These are phyloP conservation scores for Dicaeum eximium DNA, from an alignment of 2,113 vertebrate genomes.

Conservation along the genomic window DNA sequence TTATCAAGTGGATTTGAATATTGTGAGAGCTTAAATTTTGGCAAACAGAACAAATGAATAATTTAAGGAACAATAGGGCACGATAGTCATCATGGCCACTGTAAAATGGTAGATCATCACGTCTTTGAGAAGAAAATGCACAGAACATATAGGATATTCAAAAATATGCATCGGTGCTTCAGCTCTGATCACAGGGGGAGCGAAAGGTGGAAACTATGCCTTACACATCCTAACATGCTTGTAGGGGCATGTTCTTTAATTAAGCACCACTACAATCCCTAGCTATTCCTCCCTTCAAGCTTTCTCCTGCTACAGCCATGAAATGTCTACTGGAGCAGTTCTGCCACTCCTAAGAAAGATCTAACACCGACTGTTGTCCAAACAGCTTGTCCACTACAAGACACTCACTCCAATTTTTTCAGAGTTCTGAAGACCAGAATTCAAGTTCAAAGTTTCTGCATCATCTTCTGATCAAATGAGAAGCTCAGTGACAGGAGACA, in stretches of 20 bases:
- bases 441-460: background rate
- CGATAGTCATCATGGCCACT: accelerated
- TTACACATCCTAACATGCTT: background rate
- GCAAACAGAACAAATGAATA: background rate
- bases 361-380: background rate
- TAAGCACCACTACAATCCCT: background rate
- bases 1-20: background rate
- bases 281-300: background rate
- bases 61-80: background rate
- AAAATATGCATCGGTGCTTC: background rate
- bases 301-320: background rate
- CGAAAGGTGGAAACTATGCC: background rate
- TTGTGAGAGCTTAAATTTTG: background rate
- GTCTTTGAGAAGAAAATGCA: background rate
- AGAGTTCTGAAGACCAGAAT: background rate
- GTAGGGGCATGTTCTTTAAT: background rate
- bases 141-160: background rate
- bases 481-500: background rate
- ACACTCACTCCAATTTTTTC: background rate
- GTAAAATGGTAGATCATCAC: background rate
- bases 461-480: background rate
- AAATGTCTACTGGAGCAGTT: background rate
- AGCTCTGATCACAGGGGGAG: background rate
- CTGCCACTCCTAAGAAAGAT: background rate
- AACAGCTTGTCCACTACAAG: background rate